A percentile compares a stretch with the other conserved stretches of the same genome.
These are phyloP conservation scores for Halichoeres trimaculatus DNA, from an alignment of 2,113 vertebrate species.

Conservation along the genomic window DNA sequence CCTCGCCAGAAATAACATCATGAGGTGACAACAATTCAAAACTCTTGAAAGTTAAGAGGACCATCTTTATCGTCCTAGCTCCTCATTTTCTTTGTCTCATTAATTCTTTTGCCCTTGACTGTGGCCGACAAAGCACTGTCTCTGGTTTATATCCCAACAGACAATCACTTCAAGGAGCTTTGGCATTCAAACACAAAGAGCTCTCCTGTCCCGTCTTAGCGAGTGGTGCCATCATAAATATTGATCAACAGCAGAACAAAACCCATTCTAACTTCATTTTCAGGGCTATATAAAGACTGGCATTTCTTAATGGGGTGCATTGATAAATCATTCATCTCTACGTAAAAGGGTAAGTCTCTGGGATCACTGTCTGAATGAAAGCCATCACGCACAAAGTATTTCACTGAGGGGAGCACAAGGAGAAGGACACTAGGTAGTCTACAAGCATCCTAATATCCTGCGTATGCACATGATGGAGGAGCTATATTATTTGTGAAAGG, in stretches of 20 bases:
- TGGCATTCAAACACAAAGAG: constrained; percentile 63
- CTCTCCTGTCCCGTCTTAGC: constrained; percentile 30
- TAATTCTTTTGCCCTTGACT: constrained; percentile 51
- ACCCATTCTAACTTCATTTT: constrained; percentile 79
- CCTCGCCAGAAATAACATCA: neutral
- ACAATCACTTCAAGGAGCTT: constrained; percentile 47
- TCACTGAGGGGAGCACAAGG: constrained; percentile 43
- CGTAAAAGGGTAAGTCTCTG: constrained; percentile 75
- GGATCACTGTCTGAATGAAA: constrained; percentile 68
- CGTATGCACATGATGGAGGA: constrained; percentile 33
- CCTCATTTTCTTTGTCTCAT: constrained; percentile 2
- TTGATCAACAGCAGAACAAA: constrained; percentile 75
- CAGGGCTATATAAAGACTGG: constrained; percentile 75
- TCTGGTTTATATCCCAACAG: constrained; percentile 52
- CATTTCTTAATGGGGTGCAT: constrained; percentile 82
- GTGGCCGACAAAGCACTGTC: constrained; percentile 19
- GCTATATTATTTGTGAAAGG: constrained; percentile 68
- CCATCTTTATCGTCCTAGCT: constrained; percentile 6
- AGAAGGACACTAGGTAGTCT: constrained; percentile 25
- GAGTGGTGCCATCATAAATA: constrained; percentile 61
- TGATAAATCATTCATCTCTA: constrained; percentile 88
- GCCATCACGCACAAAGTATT: constrained; percentile 67
- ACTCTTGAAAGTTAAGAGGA: neutral
- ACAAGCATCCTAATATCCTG: constrained; percentile 25
- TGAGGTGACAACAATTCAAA: neutral